Percentiles rank a stretch among this genome's conserved stretches.
Evolutionary conservation across 1,140 invertebrate species (phyloP).

Genomic region (Papilio polyxenes): DNA sequence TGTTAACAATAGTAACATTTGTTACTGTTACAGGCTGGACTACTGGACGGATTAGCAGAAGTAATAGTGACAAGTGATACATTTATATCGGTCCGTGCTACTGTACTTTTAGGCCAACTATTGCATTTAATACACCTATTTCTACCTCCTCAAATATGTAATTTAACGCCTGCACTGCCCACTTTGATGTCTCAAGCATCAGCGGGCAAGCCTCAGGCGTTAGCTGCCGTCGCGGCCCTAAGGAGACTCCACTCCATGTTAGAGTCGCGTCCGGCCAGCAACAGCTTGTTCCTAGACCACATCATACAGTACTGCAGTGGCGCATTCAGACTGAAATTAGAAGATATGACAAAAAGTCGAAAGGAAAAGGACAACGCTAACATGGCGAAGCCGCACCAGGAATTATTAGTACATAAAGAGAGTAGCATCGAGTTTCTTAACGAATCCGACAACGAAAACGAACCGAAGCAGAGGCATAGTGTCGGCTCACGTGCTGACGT

Average conservation of each 20-base stretch:
- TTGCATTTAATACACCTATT: conserved; percentile 92
- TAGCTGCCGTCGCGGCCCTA: conserved; percentile 90
- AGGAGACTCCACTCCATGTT: conserved; percentile 89
- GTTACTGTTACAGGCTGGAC: conserved; percentile 82
- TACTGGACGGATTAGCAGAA: conserved; percentile 94
- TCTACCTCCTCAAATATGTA: conserved; percentile 91
- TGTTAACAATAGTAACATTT: neutral
- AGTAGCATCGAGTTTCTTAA: conserved; percentile 71
- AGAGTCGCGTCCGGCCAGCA: conserved; percentile 87
- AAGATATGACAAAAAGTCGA: conserved; percentile 64
- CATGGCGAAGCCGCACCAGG: conserved; percentile 59
- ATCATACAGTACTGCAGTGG: conserved; percentile 83
- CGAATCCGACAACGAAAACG: conserved; percentile 72
- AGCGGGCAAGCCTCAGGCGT: conserved; percentile 87
- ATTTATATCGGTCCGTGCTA: conserved; percentile 93
- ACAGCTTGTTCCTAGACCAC: conserved; percentile 92
- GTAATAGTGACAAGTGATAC: conserved; percentile 94
- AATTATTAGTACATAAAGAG: conserved; percentile 56
- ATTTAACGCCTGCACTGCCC: conserved; percentile 90
- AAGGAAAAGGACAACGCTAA: conserved; percentile 73
- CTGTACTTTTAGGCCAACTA: conserved; percentile 92
- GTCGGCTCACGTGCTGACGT: conserved; percentile 73
- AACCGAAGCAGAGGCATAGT: conserved; percentile 74
- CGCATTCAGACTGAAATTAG: conserved; percentile 55
- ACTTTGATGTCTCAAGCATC: conserved; percentile 89